phyloP scores from a whole-genome alignment of 2,888 invertebrate genomes.

The Aporophyla lueneburgensis region DNA sequence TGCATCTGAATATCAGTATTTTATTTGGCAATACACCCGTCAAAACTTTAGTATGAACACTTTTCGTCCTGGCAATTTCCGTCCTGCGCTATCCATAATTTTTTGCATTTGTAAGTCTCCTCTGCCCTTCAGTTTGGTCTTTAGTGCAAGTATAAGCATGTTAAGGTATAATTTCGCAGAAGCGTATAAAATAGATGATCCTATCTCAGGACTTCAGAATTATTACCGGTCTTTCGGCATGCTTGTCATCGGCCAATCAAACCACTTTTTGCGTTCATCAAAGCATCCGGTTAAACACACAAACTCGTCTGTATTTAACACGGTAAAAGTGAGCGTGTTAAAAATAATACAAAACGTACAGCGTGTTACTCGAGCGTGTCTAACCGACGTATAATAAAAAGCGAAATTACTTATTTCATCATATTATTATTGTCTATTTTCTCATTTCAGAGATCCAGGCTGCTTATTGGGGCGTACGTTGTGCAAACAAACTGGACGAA shows the following conservation, averaged over 20 bases:
- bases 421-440: conserved; percentile 34
- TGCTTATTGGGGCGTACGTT: conserved; percentile 33
- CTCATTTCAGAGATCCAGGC: conserved; percentile 28
- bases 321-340: conserved; percentile 54
- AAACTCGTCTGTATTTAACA: conserved; percentile 30
- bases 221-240: conserved; percentile 37
- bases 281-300: conserved; percentile 48
- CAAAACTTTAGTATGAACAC: background rate
- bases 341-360: conserved; percentile 48
- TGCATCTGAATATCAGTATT: too few relatives aligned
- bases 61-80: background rate
- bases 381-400: conserved; percentile 57
- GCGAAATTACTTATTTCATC: conserved; percentile 55
- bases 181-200: background rate
- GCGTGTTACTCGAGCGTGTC: conserved; percentile 61
- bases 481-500: conserved; percentile 29
- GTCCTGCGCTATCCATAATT: background rate
- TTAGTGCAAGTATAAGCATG: background rate
- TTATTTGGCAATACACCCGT: background rate
- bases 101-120: background rate
- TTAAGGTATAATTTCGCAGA: background rate
- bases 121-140: background rate
- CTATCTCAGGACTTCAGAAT: conserved; percentile 11
- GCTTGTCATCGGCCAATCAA: conserved; percentile 36
- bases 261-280: conserved; percentile 54